Percentiles rank a stretch among this genome's conserved stretches.
Evolutionary conservation across 1,140 invertebrate genomes (phyloP).

Genomic region (Euglossa dilemma): DNA sequence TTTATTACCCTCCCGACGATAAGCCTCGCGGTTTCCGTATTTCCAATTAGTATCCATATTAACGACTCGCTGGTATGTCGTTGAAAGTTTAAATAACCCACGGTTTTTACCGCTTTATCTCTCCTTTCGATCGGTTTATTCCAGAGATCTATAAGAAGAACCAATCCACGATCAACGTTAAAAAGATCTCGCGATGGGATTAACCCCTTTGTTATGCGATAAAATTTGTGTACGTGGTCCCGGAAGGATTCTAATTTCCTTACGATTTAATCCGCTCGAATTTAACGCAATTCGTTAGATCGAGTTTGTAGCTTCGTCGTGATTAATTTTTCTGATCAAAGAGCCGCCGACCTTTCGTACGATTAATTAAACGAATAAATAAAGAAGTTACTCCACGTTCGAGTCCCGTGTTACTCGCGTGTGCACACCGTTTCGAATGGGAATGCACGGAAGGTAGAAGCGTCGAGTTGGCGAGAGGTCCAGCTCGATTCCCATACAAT

Average conservation of each 20-base stretch:
- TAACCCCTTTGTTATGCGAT: too few relatives aligned
- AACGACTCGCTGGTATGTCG: slow-evolving; percentile 21
- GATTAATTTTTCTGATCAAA: too few relatives aligned
- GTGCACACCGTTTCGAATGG: neutral
- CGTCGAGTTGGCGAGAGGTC: neutral
- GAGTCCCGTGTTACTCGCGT: neutral
- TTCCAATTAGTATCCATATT: slow-evolving; percentile 40
- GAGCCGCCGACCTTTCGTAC: too few relatives aligned
- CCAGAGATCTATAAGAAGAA: too few relatives aligned
- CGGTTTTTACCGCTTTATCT: neutral
- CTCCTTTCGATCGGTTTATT: neutral
- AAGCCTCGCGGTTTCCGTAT: neutral
- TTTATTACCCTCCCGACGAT: slow-evolving; percentile 11
- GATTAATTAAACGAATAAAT: too few relatives aligned
- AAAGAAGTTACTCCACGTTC: neutral
- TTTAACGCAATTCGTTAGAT: too few relatives aligned
- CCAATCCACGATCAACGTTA: too few relatives aligned
- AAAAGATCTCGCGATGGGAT: too few relatives aligned
- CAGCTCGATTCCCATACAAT: neutral
- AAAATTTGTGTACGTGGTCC: too few relatives aligned
- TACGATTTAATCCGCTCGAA: too few relatives aligned
- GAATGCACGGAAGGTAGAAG: neutral
- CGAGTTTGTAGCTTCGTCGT: too few relatives aligned
- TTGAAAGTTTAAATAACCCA: slow-evolving; percentile 33
- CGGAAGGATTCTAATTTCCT: too few relatives aligned